Evolutionary conservation across 30 jellyfish, hydroid and myxozoan species (phyloP).

Genomic region (Calvadosia cruxmelitensis): DNA sequence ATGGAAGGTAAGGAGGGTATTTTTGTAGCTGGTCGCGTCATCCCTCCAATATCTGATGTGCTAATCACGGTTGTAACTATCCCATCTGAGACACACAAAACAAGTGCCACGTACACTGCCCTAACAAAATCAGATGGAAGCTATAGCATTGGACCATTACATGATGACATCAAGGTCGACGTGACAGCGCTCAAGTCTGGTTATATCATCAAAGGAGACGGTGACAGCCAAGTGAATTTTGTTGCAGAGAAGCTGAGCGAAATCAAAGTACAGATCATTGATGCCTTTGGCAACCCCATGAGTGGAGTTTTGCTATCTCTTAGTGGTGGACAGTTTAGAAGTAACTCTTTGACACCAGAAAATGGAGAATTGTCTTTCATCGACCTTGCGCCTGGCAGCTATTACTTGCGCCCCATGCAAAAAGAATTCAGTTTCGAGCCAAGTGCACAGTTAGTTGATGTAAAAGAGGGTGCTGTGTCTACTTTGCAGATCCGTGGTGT

Average conservation of each 20-base stretch:
- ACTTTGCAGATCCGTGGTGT: constrained; percentile 38
- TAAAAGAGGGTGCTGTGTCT: constrained; percentile 67
- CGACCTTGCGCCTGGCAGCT: constrained; percentile 88
- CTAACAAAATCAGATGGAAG: constrained; percentile 61
- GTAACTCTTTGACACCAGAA: constrained; percentile 66
- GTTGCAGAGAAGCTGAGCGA: constrained; percentile 80
- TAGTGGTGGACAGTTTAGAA: constrained; percentile 93
- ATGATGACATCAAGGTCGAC: constrained; percentile 49
- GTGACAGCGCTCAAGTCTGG: constrained; percentile 87
- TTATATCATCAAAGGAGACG: constrained; percentile 34
- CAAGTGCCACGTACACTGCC: constrained; percentile 16
- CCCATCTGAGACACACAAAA: constrained; percentile 34
- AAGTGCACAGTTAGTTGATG: constrained; percentile 68
- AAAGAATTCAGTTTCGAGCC: constrained; percentile 84
- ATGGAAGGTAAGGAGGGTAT: constrained; percentile 86
- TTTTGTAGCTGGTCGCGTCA: constrained; percentile 54
- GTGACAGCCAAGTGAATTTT: constrained; percentile 36
- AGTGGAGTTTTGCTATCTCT: constrained; percentile 76
- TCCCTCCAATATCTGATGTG: constrained; percentile 70
- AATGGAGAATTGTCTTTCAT: constrained; percentile 57
- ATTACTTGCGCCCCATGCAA: constrained; percentile 84
- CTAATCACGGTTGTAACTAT: constrained; percentile 38
- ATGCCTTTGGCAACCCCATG: constrained; percentile 55
- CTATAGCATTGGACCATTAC: constrained; percentile 92
- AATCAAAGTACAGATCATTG: constrained; percentile 54